Evolutionary conservation across 1,140 invertebrate genomes (phyloP).

Genomic region (Drosophila simulans): DNA sequence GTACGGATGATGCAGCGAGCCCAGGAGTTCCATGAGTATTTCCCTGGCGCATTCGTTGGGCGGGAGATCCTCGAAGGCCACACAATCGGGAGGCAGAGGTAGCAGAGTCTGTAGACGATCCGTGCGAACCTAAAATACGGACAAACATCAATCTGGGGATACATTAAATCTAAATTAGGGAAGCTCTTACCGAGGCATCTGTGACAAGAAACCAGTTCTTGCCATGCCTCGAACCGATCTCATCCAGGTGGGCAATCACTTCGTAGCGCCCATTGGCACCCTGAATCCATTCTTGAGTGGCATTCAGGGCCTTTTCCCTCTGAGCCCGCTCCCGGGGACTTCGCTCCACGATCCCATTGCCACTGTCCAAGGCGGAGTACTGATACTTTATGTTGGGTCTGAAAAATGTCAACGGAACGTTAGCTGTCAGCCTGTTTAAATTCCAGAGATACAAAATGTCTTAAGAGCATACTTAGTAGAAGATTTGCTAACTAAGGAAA

Average conservation of each 20-base stretch:
- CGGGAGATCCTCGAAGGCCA: conserved; percentile 85
- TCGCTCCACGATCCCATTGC: conserved; percentile 86
- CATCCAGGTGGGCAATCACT: conserved; percentile 90
- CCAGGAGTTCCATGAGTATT: conserved; percentile 92
- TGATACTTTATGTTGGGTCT: conserved; percentile 86
- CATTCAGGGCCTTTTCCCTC: conserved; percentile 87
- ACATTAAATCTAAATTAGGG: no score
- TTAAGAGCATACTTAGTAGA: conserved; percentile 33
- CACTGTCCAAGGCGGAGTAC: conserved; percentile 88
- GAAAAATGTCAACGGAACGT: conserved; percentile 28
- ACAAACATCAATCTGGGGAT: neutral
- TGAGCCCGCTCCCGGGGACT: conserved; percentile 88
- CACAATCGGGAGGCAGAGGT: conserved; percentile 87
- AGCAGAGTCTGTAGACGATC: conserved; percentile 93
- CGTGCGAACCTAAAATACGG: conserved; percentile 85
- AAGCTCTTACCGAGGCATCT: conserved; percentile 86
- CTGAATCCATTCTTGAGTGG: conserved; percentile 88
- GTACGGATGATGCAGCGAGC: conserved; percentile 95
- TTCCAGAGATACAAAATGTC: neutral
- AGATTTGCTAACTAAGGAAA: conserved; percentile 41
- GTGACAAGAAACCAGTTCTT: conserved; percentile 96
- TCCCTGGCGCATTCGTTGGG: conserved; percentile 85
- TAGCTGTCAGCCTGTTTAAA: neutral
- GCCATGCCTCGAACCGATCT: conserved; percentile 92
- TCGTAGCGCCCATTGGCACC: conserved; percentile 89